Conservation (phyloP, 1,140 invertebrate genomes). For the Alviniconcha marisindica region DNA sequence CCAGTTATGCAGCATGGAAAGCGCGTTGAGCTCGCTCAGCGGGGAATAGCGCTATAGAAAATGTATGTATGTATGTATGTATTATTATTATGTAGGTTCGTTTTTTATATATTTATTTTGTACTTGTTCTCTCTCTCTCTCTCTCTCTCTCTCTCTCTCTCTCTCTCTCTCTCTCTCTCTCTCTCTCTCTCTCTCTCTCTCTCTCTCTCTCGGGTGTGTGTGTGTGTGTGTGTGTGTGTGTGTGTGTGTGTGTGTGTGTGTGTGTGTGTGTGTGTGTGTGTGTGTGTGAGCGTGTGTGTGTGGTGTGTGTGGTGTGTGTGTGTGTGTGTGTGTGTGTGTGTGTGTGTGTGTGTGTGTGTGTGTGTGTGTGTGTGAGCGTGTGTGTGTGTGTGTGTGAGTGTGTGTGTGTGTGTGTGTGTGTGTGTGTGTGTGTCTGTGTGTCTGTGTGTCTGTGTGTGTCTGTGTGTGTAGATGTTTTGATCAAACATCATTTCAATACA, state of each 20-base stretch:
- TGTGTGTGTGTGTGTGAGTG: slow-evolving; percentile 13
- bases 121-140: neutral
- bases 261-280: slow-evolving; percentile 24
- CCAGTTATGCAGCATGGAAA: too few relatives aligned
- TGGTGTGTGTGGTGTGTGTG: neutral
- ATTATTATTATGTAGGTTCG: too few relatives aligned
- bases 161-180: too few relatives aligned
- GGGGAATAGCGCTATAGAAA: too few relatives aligned
- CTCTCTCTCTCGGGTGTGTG: neutral
- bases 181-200: neutral
- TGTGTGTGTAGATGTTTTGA: too few relatives aligned
- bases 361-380: slow-evolving; percentile 4
- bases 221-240: neutral
- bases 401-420: slow-evolving; percentile 17
- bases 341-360: neutral
- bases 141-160: too few relatives aligned
- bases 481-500: too few relatives aligned
- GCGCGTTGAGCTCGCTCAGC: too few relatives aligned
- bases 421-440: neutral
- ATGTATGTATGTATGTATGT: too few relatives aligned
- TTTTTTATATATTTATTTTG: too few relatives aligned
- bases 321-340: neutral
- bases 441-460: too few relatives aligned
- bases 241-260: neutral
- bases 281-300: slow-evolving; percentile 21